Base-by-base conservation (phyloP, 2,888 invertebrate genomes). In the Tachina lurida region DNA sequence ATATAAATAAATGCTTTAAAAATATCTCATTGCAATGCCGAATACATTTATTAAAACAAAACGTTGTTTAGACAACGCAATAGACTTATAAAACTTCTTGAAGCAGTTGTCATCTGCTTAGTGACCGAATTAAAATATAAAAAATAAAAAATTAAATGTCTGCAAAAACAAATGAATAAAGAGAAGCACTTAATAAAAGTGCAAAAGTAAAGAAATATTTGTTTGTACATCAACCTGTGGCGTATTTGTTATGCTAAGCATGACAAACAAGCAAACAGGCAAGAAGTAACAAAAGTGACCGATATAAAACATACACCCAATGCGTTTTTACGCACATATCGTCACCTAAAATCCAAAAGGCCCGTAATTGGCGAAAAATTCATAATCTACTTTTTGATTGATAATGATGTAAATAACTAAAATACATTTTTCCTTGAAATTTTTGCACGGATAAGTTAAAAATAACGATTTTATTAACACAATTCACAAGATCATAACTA, bases 61-160 rank as follows among this genome's bases (percentile, higher is more conserved):
- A 79, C n/a, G 62, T 17, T 65, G 52, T 77, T 77, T 8, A 67
- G 60, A 56, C 45, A 31, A 15, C 19, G 58, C 52, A 39, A 22
- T 60, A 68, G 15, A 60, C 31, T 31, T 31, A 70, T 31, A 62
- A 45, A 54, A 73, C 67, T 63, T 63, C 43, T 56, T 49, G 2
- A 56, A 74, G 47, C 56, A 49, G 47, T 22, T 74, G 49, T 47
- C 73, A 74, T 63, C 62, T 76, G 84, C 73, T 76, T 73, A 73
- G 77, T 84, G 77, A 80, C 80, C 80, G 71, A 71, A 71, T 77
- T 84, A 80, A 71, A 47, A 7, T 2, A 17, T 4, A 31, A 60
- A 73, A 54, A 22, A 22, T 3, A 2, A 22, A 79, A 68, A 74
- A 54, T 10, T 39, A 76, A 65, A 71, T 58, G 70, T 67, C 47